Conservation (phyloP, 2,797 vertebrate species). For the Gobionotothen gibberifrons region DNA sequence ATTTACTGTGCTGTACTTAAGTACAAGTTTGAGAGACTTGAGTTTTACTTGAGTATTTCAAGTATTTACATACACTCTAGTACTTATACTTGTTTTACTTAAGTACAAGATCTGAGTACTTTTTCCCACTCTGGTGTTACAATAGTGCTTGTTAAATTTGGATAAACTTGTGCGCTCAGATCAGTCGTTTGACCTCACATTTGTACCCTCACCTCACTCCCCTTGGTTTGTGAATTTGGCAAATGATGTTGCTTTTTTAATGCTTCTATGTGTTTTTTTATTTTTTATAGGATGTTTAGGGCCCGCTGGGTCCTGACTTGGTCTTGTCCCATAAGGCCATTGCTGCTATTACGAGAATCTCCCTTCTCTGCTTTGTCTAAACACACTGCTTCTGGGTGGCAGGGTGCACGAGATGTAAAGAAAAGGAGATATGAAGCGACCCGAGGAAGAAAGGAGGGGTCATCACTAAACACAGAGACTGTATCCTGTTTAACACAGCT, state of each 20-base stretch:
- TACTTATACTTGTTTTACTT: no score
- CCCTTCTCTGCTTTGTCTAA: constrained; percentile 36
- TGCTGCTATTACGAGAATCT: constrained; percentile 56
- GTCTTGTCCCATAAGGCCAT: constrained; percentile 52
- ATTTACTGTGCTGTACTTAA: no score
- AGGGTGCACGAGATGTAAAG: constrained; percentile 6
- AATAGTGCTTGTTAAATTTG: no score
- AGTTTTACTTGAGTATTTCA: no score
- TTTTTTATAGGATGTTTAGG: constrained; percentile 78
- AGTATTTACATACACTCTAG: no score
- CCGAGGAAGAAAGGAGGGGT: constrained; percentile 2
- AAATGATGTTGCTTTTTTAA: not conserved
- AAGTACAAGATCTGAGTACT: no score
- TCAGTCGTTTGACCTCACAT: not conserved
- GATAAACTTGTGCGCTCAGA: not conserved
- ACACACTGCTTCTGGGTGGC: constrained; percentile 31
- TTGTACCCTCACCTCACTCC: not conserved
- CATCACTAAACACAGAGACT: constrained; percentile 22
- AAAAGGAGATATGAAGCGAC: constrained; percentile 8
- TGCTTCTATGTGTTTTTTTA: constrained; percentile 8
- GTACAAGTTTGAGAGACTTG: no score
- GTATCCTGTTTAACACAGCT: not conserved
- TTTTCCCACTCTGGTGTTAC: no score
- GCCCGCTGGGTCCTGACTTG: constrained; percentile 57
- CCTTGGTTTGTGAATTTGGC: not conserved